Base-by-base conservation (phyloP, 2,113 vertebrate species). In the Geococcyx californianus region DNA sequence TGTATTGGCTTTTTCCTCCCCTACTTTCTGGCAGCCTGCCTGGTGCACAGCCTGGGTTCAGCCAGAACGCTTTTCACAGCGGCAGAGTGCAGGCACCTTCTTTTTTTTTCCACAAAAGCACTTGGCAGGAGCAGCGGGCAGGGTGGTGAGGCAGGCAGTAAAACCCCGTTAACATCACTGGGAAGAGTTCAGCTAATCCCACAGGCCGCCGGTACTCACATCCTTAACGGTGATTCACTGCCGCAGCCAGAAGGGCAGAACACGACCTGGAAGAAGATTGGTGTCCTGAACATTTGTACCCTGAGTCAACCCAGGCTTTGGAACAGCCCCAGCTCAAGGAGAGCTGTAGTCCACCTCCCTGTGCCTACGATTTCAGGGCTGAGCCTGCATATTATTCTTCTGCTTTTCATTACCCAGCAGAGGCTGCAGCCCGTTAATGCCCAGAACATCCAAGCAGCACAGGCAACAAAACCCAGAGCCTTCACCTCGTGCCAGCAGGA, bases 321-420 rank as follows among this genome's bases (percentile, higher is more conserved):
- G 77, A 49, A 31, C 38, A 20, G 49, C 25, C 64, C 34, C 44
- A 19, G 49, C 9, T 49, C 25, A 44, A 75, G 25, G 31, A 29
- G 44, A 15, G 12, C 62, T 66, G 44, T 11, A 7, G 67, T 51
- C 75, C 76, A 47, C 29, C 67, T 66, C 74, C 4, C 47, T 6
- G n/a, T 21, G 63, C 54, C 84, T 75, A 6, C 2, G 4, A 38
- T 84, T 15, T 10, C 83, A 86, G 72, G 24, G 42, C 18, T 51
- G 59, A 91, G 76, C 70, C 83, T 36, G 74, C 36, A 14, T 3
- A 3, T 25, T 76, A 44, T 92, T 55, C 70, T 90, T 84, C 93
- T 76, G 95, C 88, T 95, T 96, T 94, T 93, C 93, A 93, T 93
- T 75, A 85, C 94, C 95, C 85, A 66, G 91, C 15, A n/a, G 81